These are phyloP conservation scores for Cyanistes caeruleus DNA, from an alignment of 2,113 vertebrate species.

Conservation along the genomic window DNA sequence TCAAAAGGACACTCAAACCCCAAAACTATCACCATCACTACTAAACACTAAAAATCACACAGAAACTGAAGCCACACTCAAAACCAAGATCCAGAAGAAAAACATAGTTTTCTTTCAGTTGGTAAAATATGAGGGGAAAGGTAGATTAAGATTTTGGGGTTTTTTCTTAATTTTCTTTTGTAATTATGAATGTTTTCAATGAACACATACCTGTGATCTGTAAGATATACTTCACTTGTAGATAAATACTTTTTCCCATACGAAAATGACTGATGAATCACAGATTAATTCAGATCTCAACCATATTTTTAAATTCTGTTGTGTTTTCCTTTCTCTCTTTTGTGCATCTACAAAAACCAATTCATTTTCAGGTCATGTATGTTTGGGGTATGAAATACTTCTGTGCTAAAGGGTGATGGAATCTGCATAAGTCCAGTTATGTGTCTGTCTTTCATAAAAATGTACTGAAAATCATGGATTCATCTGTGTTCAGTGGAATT, in stretches of 20 bases:
- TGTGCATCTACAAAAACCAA: background rate
- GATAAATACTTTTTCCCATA: background rate
- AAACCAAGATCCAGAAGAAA: background rate
- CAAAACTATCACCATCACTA: background rate
- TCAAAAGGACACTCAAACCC: background rate
- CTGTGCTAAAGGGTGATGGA: background rate
- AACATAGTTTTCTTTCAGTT: background rate
- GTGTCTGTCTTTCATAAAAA: background rate
- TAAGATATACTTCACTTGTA: background rate
- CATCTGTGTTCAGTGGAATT: background rate
- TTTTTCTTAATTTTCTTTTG: background rate
- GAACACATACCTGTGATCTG: background rate
- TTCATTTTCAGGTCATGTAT: background rate
- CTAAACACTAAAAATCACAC: background rate
- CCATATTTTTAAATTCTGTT: background rate
- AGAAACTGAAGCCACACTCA: background rate
- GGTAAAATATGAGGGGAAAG: background rate
- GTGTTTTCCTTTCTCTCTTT: slow-evolving; percentile 1
- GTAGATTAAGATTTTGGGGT: background rate
- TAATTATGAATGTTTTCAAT: background rate
- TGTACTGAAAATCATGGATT: background rate
- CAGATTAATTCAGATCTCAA: background rate
- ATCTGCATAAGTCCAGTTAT: background rate
- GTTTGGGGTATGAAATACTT: background rate
- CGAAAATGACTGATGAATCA: slow-evolving; percentile 27